A percentile compares a stretch with the other conserved stretches of the same genome.
phyloP scores from a whole-genome alignment of 2,113 vertebrate genomes.

The Callionymus lyra region DNA sequence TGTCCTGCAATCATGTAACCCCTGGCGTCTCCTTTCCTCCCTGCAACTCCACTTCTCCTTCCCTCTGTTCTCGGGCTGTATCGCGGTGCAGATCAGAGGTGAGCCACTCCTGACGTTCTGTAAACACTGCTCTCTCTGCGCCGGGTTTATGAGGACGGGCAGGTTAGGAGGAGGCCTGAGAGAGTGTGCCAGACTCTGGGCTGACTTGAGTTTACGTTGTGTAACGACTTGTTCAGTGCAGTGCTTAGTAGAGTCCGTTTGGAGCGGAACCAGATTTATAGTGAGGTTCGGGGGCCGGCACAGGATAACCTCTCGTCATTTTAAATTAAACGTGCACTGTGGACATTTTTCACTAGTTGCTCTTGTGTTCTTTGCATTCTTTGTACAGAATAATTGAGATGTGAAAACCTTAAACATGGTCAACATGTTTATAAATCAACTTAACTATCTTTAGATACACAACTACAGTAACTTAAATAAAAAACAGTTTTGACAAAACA shows the following conservation, averaged over 20 bases:
- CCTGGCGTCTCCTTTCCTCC: constrained; percentile 66
- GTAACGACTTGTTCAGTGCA: constrained; percentile 49
- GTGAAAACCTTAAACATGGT: too few relatives aligned
- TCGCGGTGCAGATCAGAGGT: constrained; percentile 48
- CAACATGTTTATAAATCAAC: too few relatives aligned
- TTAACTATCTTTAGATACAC: too few relatives aligned
- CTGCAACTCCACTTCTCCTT: constrained; percentile 28
- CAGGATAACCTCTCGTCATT: too few relatives aligned
- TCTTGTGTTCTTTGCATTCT: too few relatives aligned
- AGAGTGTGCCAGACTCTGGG: constrained; percentile 25
- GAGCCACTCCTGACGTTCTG: constrained; percentile 46
- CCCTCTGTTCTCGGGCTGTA: constrained; percentile 9
- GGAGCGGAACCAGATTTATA: too few relatives aligned
- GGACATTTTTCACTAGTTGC: too few relatives aligned
- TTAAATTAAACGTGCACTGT: too few relatives aligned
- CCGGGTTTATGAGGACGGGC: constrained; percentile 46
- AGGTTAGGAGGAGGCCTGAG: constrained; percentile 28
- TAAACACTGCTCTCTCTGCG: constrained; percentile 41
- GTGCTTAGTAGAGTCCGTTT: constrained; percentile 26
- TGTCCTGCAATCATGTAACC: constrained; percentile 82
- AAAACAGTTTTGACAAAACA: too few relatives aligned
- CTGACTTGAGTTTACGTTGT: constrained; percentile 38
- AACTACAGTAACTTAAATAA: too few relatives aligned
- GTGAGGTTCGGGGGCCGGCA: too few relatives aligned
- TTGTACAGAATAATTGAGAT: too few relatives aligned